Percentiles rank a stretch among this genome's conserved stretches.
These are phyloP conservation scores for Heterochromis multidens DNA, from an alignment of 2,113 vertebrate species.

Conservation along the genomic window DNA sequence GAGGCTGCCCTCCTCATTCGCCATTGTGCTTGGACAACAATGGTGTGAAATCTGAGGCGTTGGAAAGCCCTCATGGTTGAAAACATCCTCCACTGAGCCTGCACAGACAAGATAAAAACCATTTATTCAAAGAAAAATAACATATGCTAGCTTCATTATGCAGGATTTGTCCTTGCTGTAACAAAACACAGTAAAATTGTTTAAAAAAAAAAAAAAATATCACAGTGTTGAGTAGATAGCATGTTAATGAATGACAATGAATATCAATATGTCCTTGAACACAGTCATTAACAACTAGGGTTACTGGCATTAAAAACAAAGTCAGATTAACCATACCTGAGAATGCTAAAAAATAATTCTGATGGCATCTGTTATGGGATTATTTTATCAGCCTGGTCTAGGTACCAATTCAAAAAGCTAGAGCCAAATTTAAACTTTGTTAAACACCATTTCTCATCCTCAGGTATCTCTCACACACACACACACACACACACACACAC, in stretches of 20 bases:
- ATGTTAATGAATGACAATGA: background rate
- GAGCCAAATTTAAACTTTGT: background rate
- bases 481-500: conserved; percentile 71
- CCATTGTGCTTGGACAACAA: conserved; percentile 81
- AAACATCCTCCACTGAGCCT: conserved; percentile 84
- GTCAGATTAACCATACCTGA: background rate
- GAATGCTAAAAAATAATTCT: no score
- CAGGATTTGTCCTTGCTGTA: background rate
- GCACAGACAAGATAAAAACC: background rate
- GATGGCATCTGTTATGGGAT: no score
- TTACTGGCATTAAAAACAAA: background rate
- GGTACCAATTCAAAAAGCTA: background rate
- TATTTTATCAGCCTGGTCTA: no score
- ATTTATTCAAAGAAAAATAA: background rate
- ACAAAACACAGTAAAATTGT: background rate
- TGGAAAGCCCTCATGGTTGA: conserved; percentile 70
- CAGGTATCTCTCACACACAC: background rate
- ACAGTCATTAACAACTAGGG: background rate
- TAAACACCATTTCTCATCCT: background rate
- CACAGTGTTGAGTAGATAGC: background rate
- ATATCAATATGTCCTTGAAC: background rate
- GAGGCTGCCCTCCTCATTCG: conserved; percentile 76
- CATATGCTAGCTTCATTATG: background rate
- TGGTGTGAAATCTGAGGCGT: conserved; percentile 65
- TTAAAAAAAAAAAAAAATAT: background rate